Evolutionary conservation across 1,140 invertebrate species (phyloP).

Genomic region (Drosophila suzukii): DNA sequence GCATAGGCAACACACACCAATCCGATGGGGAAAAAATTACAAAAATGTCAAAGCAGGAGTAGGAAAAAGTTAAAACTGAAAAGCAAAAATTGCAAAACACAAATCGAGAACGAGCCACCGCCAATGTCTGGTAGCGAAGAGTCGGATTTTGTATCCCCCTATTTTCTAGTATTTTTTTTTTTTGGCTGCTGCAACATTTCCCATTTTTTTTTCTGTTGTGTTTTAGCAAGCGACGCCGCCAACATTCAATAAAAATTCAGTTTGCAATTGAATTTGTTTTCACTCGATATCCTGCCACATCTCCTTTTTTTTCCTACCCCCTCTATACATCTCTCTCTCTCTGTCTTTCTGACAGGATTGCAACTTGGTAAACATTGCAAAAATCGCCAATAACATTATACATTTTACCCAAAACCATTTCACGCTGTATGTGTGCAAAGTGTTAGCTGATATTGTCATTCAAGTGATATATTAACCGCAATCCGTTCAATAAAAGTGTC

Average conservation of each 20-base stretch:
- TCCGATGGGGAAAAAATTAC: constrained; percentile 18
- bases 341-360: constrained; percentile 40
- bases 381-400: constrained; percentile 68
- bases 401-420: constrained; percentile 9
- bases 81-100: constrained; percentile 41
- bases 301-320: not conserved
- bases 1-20: constrained; percentile 31
- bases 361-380: constrained; percentile 69
- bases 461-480: constrained; percentile 17
- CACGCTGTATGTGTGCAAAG: constrained; percentile 5
- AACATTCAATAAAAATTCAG: constrained; percentile 82
- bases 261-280: constrained; percentile 80
- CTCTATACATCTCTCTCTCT: too few relatives aligned
- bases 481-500: not conserved
- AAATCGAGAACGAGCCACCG: constrained; percentile 37
- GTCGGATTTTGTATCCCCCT: not conserved
- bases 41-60: constrained; percentile 58
- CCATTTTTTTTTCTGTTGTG: constrained; percentile 21
- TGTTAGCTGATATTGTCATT: constrained; percentile 3
- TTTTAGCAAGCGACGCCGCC: constrained; percentile 48
- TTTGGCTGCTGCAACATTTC: constrained; percentile 1
- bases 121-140: constrained; percentile 23
- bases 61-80: constrained; percentile 35
- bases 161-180: constrained; percentile 28
- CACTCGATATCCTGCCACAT: constrained; percentile 31